Conservation (phyloP, 1,140 invertebrate genomes). For the Batillaria attramentaria region DNA sequence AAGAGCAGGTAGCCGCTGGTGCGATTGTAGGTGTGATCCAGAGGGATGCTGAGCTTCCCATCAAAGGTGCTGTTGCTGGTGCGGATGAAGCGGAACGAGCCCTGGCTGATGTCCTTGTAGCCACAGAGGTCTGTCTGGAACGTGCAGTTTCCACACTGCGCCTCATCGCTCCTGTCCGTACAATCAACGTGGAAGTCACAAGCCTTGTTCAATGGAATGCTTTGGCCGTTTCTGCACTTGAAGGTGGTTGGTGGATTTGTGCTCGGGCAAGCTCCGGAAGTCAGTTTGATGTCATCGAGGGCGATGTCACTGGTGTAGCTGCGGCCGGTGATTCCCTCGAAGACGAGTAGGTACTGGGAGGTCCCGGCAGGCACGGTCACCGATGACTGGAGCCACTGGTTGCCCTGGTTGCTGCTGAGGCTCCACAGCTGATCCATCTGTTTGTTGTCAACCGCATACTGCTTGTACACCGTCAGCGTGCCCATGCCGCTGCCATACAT, state of each 20-base stretch:
- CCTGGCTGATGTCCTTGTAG: slow-evolving; percentile 57
- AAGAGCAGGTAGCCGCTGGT: slow-evolving; percentile 82
- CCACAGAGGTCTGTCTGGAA: slow-evolving; percentile 62
- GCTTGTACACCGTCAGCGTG: slow-evolving; percentile 57
- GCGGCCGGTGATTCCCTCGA: slow-evolving; percentile 79
- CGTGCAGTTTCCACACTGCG: slow-evolving; percentile 65
- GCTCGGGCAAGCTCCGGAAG: slow-evolving; percentile 6
- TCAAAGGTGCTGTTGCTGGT: slow-evolving; percentile 56
- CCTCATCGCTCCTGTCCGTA: slow-evolving; percentile 63
- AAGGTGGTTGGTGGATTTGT: background rate
- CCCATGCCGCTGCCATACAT: slow-evolving; percentile 79
- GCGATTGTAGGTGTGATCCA: slow-evolving; percentile 78
- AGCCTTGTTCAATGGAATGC: slow-evolving; percentile 45
- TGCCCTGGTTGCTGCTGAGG: slow-evolving; percentile 45
- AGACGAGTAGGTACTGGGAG: slow-evolving; percentile 46
- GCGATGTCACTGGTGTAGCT: slow-evolving; percentile 80
- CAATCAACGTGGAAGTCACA: slow-evolving; percentile 67
- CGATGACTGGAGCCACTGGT: slow-evolving; percentile 49
- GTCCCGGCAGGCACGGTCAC: slow-evolving; percentile 37
- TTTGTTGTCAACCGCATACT: slow-evolving; percentile 28
- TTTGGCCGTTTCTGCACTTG: slow-evolving; percentile 3
- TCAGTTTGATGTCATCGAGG: slow-evolving; percentile 79
- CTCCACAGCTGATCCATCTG: slow-evolving; percentile 25
- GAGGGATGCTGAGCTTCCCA: slow-evolving; percentile 80
- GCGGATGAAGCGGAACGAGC: slow-evolving; percentile 55